Percentiles rank a stretch among this genome's conserved stretches.
Conservation (phyloP, 2,888 invertebrate species). For the Drosophila pullipes region DNA sequence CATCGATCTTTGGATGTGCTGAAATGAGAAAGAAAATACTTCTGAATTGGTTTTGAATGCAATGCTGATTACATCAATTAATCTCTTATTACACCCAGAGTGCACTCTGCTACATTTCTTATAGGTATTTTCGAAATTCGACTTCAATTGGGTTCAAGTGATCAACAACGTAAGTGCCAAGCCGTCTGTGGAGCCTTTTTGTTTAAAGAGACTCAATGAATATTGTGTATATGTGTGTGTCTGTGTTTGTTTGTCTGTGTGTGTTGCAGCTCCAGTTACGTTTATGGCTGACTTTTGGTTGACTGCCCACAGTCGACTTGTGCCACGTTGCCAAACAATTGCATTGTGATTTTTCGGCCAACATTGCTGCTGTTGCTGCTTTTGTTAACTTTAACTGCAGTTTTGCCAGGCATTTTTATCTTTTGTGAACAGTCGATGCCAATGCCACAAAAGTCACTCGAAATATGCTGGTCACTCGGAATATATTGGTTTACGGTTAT, state of each 20-base stretch:
- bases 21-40: not conserved
- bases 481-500: constrained; percentile 15
- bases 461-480: constrained; percentile 52
- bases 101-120: not conserved
- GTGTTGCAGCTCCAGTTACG: constrained; percentile 37
- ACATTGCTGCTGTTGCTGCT: constrained; percentile 22
- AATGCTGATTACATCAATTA: not conserved
- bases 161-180: not conserved
- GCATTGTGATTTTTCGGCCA: constrained; percentile 69
- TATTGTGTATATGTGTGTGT: constrained; percentile 7
- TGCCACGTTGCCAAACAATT: constrained; percentile 64
- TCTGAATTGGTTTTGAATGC: not conserved
- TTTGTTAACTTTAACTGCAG: constrained; percentile 50
- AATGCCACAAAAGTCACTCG: constrained; percentile 75
- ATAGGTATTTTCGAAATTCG: not conserved
- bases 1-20: not conserved
- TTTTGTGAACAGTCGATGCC: constrained; percentile 53
- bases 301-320: constrained; percentile 13
- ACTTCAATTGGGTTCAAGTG: not conserved
- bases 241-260: constrained; percentile 1
- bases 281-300: constrained; percentile 41
- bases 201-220: constrained; percentile 1
- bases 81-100: not conserved
- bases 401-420: constrained; percentile 66
- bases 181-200: not conserved